A percentile compares a stretch with the other conserved stretches of the same genome.
These are phyloP conservation scores for Halichondria panicea DNA, from an alignment of 37 sponge, comb jelly and placozoan genomes.

Conservation along the genomic window DNA sequence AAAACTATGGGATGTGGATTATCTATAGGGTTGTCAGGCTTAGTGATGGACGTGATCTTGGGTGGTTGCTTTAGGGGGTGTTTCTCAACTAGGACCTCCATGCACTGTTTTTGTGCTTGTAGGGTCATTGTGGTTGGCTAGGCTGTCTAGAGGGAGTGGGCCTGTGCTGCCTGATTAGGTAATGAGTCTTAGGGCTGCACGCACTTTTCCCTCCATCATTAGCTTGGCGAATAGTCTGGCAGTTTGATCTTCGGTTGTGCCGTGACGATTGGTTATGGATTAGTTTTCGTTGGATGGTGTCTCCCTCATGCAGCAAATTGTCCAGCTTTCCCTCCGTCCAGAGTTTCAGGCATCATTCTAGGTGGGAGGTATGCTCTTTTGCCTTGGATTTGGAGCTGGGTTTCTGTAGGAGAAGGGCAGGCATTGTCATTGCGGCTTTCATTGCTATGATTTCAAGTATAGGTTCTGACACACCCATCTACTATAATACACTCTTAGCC, in stretches of 20 bases:
- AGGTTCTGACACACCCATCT: no score
- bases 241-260: background rate
- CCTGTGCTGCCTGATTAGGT: background rate
- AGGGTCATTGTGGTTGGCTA: background rate
- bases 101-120: no score
- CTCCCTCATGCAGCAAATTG: conserved; percentile 12
- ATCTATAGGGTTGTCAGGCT: no score
- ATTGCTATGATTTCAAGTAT: no score
- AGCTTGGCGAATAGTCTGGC: conserved; percentile 24
- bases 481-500: no score
- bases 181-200: no score
- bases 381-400: no score
- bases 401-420: no score
- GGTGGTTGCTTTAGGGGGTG: no score
- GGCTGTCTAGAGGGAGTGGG: conserved; percentile 4
- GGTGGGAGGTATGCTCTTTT: conserved; percentile 6
- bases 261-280: background rate
- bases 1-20: background rate
- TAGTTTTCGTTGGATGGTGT: conserved; percentile 13
- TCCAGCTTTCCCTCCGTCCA: conserved; percentile 35
- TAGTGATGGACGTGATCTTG: no score
- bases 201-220: conserved; percentile 38
- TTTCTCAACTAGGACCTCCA: no score
- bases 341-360: conserved; percentile 28
- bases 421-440: no score